phyloP scores from a whole-genome alignment of 2,888 invertebrate genomes.

The Cosmopolites sordidus region DNA sequence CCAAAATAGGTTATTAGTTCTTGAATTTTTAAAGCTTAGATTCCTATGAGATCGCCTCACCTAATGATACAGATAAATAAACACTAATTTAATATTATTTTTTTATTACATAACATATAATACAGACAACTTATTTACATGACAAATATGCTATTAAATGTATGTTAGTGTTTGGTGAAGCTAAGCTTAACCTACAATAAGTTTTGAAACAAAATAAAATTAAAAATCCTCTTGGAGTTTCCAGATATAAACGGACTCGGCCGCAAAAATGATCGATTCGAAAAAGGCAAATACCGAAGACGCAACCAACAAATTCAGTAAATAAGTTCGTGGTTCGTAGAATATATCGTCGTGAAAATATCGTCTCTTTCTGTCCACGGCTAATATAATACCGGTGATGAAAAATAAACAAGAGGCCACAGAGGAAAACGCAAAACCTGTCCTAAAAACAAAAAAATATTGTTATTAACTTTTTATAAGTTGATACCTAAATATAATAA shows the following conservation, averaged over 20 bases:
- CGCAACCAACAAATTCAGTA: constrained; percentile 7
- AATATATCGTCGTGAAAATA: constrained; percentile 8
- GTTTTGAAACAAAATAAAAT: neutral
- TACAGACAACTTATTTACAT: too few species aligned
- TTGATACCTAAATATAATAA: too few species aligned
- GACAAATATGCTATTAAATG: too few species aligned
- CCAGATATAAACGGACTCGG: constrained; percentile 13
- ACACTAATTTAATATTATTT: too few species aligned
- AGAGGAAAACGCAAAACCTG: constrained; percentile 12
- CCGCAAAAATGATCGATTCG: constrained; percentile 5
- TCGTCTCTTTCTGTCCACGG: constrained; percentile 9
- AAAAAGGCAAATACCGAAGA: constrained; percentile 12
- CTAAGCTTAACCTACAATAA: too few species aligned
- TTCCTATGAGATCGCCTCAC: too few species aligned
- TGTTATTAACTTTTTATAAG: too few species aligned
- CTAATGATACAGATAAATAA: too few species aligned
- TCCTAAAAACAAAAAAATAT: constrained; percentile 8
- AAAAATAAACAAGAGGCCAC: constrained; percentile 16
- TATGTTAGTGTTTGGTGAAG: too few species aligned
- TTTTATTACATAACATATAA: too few species aligned
- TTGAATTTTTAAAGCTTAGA: too few species aligned
- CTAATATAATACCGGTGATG: constrained; percentile 14
- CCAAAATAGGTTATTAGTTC: too few species aligned
- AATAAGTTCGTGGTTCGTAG: constrained; percentile 3
- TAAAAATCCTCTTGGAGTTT: constrained; percentile 15